A percentile compares a stretch with the other conserved stretches of the same genome.
Evolutionary conservation across 1,140 invertebrate species (phyloP).

Genomic region (Olivierus martensii): DNA sequence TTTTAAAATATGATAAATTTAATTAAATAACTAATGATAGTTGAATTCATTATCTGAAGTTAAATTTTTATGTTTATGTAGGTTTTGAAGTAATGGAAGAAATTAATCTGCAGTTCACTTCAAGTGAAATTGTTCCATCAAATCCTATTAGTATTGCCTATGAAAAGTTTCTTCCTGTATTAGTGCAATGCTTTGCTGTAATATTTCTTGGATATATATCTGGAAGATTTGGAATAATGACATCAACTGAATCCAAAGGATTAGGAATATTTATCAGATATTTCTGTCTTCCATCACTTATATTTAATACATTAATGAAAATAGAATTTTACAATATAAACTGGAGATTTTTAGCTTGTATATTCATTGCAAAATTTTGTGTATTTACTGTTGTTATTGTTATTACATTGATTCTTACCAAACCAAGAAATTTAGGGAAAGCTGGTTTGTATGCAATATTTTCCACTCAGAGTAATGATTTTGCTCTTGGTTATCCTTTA

Average conservation of each 20-base stretch:
- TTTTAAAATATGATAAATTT: no score
- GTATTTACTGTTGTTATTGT: conserved; percentile 71
- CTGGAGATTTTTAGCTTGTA: conserved; percentile 74
- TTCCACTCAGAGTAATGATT: conserved; percentile 94
- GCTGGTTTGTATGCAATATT: conserved; percentile 89
- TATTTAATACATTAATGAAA: conserved; percentile 77
- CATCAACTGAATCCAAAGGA: conserved; percentile 9
- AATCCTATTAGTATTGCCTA: no score
- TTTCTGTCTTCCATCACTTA: conserved; percentile 79
- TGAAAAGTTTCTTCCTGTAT: conserved; percentile 41
- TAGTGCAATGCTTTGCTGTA: conserved; percentile 80
- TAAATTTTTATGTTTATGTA: no score
- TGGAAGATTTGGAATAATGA: conserved; percentile 6
- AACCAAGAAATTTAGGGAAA: conserved; percentile 61
- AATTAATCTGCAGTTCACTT: no score
- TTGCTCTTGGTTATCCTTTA: conserved; percentile 84
- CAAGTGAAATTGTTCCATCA: no score
- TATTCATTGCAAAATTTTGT: conserved; percentile 68
- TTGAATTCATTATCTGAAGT: no score
- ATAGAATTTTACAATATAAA: conserved; percentile 65
- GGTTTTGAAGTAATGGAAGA: no score
- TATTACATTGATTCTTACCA: conserved; percentile 60
- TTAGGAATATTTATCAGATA: conserved; percentile 56
- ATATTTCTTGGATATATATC: conserved; percentile 66
- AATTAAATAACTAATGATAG: no score